Evolutionary conservation across 2,888 invertebrate species (phyloP).

Genomic region (Neoaliturus tenellus): DNA sequence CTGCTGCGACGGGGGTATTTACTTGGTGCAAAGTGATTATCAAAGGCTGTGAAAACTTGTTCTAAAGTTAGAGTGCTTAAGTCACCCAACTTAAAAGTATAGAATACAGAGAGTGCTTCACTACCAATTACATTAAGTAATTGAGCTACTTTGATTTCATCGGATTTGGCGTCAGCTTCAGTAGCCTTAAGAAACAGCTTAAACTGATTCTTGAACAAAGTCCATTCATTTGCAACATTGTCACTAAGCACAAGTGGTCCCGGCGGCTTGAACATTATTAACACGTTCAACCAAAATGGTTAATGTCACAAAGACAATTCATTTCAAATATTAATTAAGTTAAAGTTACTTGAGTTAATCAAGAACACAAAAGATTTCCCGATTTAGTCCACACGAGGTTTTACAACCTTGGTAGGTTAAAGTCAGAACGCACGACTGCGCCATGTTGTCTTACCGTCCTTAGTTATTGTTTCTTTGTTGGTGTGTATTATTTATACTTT

Average conservation of each 20-base stretch:
- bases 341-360: too few species aligned
- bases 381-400: too few species aligned
- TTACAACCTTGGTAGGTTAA: too few species aligned
- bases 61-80: neutral
- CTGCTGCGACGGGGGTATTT: too few species aligned
- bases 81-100: constrained; percentile 30
- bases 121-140: constrained; percentile 36
- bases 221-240: constrained; percentile 4
- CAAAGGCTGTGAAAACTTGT: neutral
- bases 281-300: too few species aligned
- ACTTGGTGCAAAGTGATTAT: constrained; percentile 23
- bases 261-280: neutral
- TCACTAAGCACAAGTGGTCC: neutral
- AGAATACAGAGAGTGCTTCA: constrained; percentile 13
- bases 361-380: too few species aligned
- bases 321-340: too few species aligned
- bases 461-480: too few species aligned
- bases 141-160: constrained; percentile 32
- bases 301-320: too few species aligned
- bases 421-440: too few species aligned
- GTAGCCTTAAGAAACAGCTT: neutral
- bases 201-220: constrained; percentile 32
- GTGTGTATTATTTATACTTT: too few species aligned
- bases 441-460: too few species aligned
- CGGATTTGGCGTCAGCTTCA: constrained; percentile 27